Conservation (phyloP, 2,888 invertebrate genomes). For the Calameuta pallipes region DNA sequence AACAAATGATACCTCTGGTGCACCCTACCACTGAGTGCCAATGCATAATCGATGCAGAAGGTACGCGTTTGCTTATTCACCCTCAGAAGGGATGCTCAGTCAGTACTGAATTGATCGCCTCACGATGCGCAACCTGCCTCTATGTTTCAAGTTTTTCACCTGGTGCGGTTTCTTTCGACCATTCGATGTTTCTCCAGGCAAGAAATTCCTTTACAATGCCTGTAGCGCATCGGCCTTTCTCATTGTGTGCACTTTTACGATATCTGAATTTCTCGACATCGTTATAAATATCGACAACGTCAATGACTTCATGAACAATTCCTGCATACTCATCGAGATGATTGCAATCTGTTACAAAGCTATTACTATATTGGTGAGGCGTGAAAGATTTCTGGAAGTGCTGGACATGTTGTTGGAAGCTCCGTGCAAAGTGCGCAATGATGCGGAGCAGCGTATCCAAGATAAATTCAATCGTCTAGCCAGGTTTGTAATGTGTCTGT, state of each 20-base stretch:
- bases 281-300: constrained; percentile 25
- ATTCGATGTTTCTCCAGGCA: neutral
- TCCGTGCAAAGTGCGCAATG: constrained; percentile 17
- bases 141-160: too few relatives aligned
- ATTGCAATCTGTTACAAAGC: constrained; percentile 21
- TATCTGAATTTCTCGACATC: constrained; percentile 23
- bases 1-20: too few relatives aligned
- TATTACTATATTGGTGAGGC: neutral
- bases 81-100: too few relatives aligned
- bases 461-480: constrained; percentile 7
- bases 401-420: constrained; percentile 11
- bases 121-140: too few relatives aligned
- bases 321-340: constrained; percentile 14
- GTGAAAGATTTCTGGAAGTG: constrained; percentile 14
- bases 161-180: too few relatives aligned
- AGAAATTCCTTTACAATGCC: constrained; percentile 8
- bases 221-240: constrained; percentile 17
- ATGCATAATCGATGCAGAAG: too few relatives aligned
- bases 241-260: neutral
- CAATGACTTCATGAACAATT: constrained; percentile 29
- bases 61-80: too few relatives aligned
- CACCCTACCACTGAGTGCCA: too few relatives aligned
- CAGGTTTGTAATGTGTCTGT: too few relatives aligned
- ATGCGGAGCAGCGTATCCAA: constrained; percentile 15
- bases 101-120: too few relatives aligned